Base-by-base conservation (phyloP, 1,140 invertebrate species). In the Octopus bimaculoides region DNA sequence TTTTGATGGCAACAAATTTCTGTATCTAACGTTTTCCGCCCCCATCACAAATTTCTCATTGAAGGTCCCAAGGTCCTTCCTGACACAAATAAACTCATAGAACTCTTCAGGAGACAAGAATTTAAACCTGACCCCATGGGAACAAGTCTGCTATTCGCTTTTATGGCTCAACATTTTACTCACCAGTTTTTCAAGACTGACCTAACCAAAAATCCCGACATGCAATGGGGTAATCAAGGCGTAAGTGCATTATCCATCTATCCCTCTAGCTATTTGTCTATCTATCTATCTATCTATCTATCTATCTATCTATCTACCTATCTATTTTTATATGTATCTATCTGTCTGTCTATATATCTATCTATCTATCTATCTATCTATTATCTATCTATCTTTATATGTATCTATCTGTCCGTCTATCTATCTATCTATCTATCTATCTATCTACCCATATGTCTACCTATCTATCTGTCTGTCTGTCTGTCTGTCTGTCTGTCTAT, bases 131-230 rank as follows among this genome's bases (percentile, higher is more conserved):
- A 90, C 5, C 88, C 89, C 2, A 87, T 88, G 76, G 88, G 89
- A 55, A 88, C 88, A 26, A 91, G 88, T 86, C 82, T 90, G 4
- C 77, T 91, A 53, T 91, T 91, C 82, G 85, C 89, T 14, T 90
- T 87, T 83, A 91, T 89, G 82, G 90, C 90, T 9, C 90, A 91
- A 80, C 90, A 91, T 83, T 91, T 91, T 81, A 90, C 89, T 4
- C 90, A 91, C 84, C 89, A 90, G 84, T 91, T 91, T 83, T 91
- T 91, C 85, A 87, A 90, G 77, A 91, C 90, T 5, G 89, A 91
- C 79, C 83, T 86, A 73, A 86, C 84, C 26, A 86, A 83, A 81
- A 89, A 89, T 8, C 87, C 89, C 4, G 88, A 85, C 0, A 88
- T 86, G 66, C 89, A 89, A 52, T 89, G 87, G 84, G 90, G 89